phyloP scores from a whole-genome alignment of 2,113 vertebrate species.

The Barbus barbus region DNA sequence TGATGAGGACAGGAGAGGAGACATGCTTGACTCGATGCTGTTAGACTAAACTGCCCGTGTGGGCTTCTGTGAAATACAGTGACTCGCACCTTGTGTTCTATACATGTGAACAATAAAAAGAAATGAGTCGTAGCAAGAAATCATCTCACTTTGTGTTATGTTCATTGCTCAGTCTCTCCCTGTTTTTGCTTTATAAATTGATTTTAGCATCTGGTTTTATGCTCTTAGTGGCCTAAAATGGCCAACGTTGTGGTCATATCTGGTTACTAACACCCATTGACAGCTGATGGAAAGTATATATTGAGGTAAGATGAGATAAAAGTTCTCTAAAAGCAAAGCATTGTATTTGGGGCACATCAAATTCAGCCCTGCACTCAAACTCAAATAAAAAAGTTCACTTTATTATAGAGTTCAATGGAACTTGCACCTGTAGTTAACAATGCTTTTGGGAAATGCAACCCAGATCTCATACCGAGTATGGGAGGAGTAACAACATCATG shows the following conservation, averaged over 20 bases:
- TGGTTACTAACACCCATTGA: too few relatives aligned
- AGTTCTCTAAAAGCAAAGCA: not conserved
- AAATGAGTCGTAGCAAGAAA: constrained; percentile 32
- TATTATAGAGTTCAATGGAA: too few relatives aligned
- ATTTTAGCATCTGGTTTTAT: too few relatives aligned
- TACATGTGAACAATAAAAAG: constrained; percentile 54
- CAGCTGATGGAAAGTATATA: not conserved
- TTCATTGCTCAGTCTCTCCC: not conserved
- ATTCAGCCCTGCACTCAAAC: not conserved
- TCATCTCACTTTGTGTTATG: not conserved
- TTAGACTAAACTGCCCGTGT: constrained; percentile 39
- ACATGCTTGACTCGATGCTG: constrained; percentile 33
- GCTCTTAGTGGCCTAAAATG: not conserved
- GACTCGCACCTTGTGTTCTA: constrained; percentile 47
- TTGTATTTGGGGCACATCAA: not conserved
- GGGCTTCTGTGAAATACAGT: constrained; percentile 41
- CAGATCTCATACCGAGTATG: too few relatives aligned
- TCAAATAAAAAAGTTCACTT: too few relatives aligned
- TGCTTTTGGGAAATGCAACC: too few relatives aligned
- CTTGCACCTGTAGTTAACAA: too few relatives aligned
- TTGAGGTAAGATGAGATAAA: not conserved
- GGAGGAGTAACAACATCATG: too few relatives aligned
- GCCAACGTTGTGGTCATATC: too few relatives aligned
- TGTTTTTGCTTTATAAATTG: too few relatives aligned
- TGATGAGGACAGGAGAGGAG: constrained; percentile 27